Conservation (phyloP, 1,140 invertebrate species). For the Drosophila oshimai region DNA sequence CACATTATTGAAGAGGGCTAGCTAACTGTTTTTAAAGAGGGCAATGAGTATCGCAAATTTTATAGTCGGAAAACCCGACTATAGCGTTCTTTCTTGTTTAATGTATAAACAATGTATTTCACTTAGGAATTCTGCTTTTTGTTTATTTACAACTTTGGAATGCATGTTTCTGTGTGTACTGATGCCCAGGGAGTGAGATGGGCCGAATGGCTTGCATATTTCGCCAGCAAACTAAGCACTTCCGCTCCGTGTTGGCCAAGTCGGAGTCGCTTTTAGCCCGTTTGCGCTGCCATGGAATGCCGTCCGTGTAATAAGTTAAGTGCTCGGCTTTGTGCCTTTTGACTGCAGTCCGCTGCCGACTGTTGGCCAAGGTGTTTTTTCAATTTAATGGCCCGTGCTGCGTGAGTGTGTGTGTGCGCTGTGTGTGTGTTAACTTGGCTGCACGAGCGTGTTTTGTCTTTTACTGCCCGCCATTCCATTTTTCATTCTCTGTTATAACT, state of each 20-base stretch:
- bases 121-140: neutral
- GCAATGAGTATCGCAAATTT: no score
- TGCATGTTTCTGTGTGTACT: neutral
- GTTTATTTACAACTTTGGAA: neutral
- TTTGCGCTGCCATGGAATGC: slow-evolving; percentile 55
- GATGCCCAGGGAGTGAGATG: neutral
- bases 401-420: slow-evolving; percentile 20
- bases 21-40: no score
- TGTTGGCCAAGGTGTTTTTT: slow-evolving; percentile 59
- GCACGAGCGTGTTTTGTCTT: slow-evolving; percentile 72
- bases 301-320: slow-evolving; percentile 77
- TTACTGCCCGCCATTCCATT: slow-evolving; percentile 53
- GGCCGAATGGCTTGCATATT: slow-evolving; percentile 64
- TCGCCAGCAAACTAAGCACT: slow-evolving; percentile 74
- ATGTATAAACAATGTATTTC: no score
- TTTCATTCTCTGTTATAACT: no score
- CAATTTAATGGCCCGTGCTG: slow-evolving; percentile 59
- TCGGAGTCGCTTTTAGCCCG: slow-evolving; percentile 15
- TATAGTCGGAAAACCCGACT: no score
- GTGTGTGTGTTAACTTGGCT: slow-evolving; percentile 9
- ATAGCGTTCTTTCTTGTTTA: no score
- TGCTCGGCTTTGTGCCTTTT: slow-evolving; percentile 62
- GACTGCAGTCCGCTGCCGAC: slow-evolving; percentile 31
- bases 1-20: no score
- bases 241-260: slow-evolving; percentile 48